Percentiles rank a stretch among this genome's conserved stretches.
These are phyloP conservation scores for Drosophila birchii DNA, from an alignment of 2,888 invertebrate species.

Conservation along the genomic window DNA sequence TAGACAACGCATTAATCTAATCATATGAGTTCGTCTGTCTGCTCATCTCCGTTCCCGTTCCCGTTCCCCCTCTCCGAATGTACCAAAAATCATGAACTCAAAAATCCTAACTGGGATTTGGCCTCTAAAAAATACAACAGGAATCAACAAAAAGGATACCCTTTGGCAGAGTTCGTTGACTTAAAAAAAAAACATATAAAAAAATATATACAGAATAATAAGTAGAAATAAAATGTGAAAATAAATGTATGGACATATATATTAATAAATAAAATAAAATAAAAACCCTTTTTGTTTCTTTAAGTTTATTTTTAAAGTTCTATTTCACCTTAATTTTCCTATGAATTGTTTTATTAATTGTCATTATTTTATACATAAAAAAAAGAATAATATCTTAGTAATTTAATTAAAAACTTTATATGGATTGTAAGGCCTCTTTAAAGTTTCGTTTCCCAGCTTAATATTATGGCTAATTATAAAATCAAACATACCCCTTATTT, in stretches of 20 bases:
- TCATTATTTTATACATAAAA: too few relatives aligned
- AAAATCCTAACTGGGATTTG: conserved; percentile 30
- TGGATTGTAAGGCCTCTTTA: too few relatives aligned
- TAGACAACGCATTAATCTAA: conserved; percentile 77
- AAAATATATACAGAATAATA: background rate
- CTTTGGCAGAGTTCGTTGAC: background rate
- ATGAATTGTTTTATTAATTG: background rate
- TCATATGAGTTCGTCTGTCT: conserved; percentile 62
- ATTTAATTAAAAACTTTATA: too few relatives aligned
- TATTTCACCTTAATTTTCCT: too few relatives aligned
- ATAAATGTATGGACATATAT: too few relatives aligned
- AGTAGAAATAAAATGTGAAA: background rate
- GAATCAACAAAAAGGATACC: background rate
- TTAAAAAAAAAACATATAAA: background rate
- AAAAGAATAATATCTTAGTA: too few relatives aligned
- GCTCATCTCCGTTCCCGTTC: conserved; percentile 3
- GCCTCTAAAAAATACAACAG: background rate
- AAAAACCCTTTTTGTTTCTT: too few relatives aligned
- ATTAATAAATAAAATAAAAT: too few relatives aligned
- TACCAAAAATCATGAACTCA: conserved; percentile 65
- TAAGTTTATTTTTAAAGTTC: too few relatives aligned
- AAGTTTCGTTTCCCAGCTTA: background rate
- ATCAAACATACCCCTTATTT: background rate
- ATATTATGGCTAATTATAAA: background rate
- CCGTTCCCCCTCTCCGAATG: background rate